Conservation (phyloP, 2,888 invertebrate species). For the Minunthozetes semirufus region DNA sequence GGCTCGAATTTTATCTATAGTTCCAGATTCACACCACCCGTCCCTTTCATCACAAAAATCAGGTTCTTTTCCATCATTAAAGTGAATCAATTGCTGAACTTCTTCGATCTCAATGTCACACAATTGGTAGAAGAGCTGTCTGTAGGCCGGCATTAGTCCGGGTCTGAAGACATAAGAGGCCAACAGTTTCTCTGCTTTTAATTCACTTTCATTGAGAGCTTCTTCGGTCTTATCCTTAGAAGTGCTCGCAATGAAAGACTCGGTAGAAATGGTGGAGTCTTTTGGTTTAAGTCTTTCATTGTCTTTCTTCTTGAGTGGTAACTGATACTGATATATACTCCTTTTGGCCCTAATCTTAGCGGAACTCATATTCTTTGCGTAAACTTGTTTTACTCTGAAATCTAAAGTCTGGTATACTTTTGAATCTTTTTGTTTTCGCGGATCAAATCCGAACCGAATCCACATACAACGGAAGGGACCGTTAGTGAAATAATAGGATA, state of each 20-base stretch:
- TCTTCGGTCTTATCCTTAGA: slow-evolving; percentile 40
- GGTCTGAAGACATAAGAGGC: slow-evolving; percentile 51
- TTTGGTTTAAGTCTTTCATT: slow-evolving; percentile 6
- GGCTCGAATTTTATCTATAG: slow-evolving; percentile 36
- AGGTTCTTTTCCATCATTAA: slow-evolving; percentile 46
- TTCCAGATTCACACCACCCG: slow-evolving; percentile 58
- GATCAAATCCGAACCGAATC: slow-evolving; percentile 80
- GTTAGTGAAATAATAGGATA: slow-evolving; percentile 74
- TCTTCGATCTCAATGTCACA: slow-evolving; percentile 72
- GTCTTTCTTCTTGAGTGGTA: slow-evolving; percentile 45
- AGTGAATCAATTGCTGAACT: slow-evolving; percentile 60
- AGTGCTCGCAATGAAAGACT: slow-evolving; percentile 20
- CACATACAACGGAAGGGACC: slow-evolving; percentile 92
- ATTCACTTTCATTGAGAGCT: slow-evolving; percentile 45
- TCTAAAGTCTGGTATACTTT: slow-evolving; percentile 83
- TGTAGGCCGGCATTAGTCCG: slow-evolving; percentile 66
- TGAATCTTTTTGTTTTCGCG: slow-evolving; percentile 67
- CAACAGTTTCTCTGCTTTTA: slow-evolving; percentile 42
- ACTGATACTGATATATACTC: slow-evolving; percentile 51
- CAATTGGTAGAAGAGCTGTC: slow-evolving; percentile 85
- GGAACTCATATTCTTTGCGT: slow-evolving; percentile 19
- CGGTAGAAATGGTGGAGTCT: slow-evolving; percentile 14
- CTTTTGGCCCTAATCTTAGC: slow-evolving; percentile 53
- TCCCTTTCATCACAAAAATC: slow-evolving; percentile 62
- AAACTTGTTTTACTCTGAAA: slow-evolving; percentile 51